These are phyloP conservation scores for Rallus limicola DNA, from an alignment of 2,113 vertebrate species.

Conservation along the genomic window DNA sequence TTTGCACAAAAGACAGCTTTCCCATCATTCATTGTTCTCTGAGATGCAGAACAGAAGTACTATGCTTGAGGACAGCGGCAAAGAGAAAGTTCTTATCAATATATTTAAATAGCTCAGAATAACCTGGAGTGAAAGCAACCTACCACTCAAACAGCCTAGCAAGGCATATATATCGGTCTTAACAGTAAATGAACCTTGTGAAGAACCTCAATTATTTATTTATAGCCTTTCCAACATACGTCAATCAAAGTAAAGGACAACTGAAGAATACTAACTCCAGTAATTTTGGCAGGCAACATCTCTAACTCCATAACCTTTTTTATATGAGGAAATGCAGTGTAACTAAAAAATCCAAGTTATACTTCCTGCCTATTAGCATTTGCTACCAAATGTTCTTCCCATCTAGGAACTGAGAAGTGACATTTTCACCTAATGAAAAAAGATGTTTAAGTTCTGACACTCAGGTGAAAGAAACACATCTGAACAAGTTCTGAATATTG, in stretches of 20 bases:
- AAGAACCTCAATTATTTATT: slow-evolving; percentile 43
- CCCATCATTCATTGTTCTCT: not conserved
- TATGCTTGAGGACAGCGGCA: not conserved
- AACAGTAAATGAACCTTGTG: slow-evolving; percentile 35
- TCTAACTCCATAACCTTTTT: not conserved
- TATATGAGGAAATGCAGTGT: not conserved
- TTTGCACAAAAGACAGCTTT: not conserved
- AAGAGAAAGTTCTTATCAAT: not conserved
- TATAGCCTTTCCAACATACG: slow-evolving; percentile 13
- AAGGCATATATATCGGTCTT: not conserved
- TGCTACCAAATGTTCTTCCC: not conserved
- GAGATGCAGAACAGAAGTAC: not conserved
- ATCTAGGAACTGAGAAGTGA: not conserved
- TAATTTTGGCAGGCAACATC: not conserved
- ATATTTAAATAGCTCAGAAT: not conserved
- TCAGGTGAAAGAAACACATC: not conserved
- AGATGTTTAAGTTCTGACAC: not conserved
- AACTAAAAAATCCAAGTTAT: not conserved
- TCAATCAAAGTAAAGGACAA: slow-evolving; percentile 37
- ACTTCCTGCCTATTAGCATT: slow-evolving; percentile 6
- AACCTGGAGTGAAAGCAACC: not conserved
- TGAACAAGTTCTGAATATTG: not conserved
- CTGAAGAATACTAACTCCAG: not conserved
- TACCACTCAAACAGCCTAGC: not conserved
- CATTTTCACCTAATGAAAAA: slow-evolving; percentile 38